Conservation (phyloP, 1,140 invertebrate species). For the Drosophila novamexicana region DNA sequence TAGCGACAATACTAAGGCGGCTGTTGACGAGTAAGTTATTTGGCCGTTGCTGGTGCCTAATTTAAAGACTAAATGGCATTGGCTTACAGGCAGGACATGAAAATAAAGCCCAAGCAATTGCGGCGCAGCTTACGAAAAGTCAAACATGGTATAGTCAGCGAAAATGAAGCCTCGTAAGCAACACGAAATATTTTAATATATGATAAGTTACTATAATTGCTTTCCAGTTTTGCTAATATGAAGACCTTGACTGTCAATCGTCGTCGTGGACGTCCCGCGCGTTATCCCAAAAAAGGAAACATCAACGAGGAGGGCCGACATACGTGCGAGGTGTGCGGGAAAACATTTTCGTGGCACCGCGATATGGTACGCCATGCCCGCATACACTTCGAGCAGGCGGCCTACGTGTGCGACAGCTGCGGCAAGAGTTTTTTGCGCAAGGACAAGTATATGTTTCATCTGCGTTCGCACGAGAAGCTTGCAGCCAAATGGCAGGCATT, state of each 20-base stretch:
- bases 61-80: neutral
- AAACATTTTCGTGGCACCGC: slow-evolving; percentile 69
- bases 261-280: slow-evolving; percentile 57
- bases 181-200: neutral
- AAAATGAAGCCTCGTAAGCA: slow-evolving; percentile 36
- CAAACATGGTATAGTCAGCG: slow-evolving; percentile 42
- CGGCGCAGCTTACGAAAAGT: slow-evolving; percentile 49
- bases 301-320: slow-evolving; percentile 49
- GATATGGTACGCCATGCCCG: slow-evolving; percentile 71
- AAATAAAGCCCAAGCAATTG: slow-evolving; percentile 27
- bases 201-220: neutral
- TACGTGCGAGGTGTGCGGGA: slow-evolving; percentile 55
- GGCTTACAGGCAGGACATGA: neutral
- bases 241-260: slow-evolving; percentile 34
- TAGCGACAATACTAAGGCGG: slow-evolving; percentile 19
- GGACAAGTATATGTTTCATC: slow-evolving; percentile 66
- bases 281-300: slow-evolving; percentile 20
- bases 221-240: neutral
- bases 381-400: slow-evolving; percentile 51
- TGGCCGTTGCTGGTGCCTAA: neutral
- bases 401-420: slow-evolving; percentile 53
- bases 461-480: slow-evolving; percentile 50
- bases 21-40: slow-evolving; percentile 29
- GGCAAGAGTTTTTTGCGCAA: slow-evolving; percentile 68
- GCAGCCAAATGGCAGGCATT: slow-evolving; percentile 36